Evolutionary conservation across 2,797 vertebrate genomes (phyloP).

Genomic region (Erethizon dorsatum): DNA sequence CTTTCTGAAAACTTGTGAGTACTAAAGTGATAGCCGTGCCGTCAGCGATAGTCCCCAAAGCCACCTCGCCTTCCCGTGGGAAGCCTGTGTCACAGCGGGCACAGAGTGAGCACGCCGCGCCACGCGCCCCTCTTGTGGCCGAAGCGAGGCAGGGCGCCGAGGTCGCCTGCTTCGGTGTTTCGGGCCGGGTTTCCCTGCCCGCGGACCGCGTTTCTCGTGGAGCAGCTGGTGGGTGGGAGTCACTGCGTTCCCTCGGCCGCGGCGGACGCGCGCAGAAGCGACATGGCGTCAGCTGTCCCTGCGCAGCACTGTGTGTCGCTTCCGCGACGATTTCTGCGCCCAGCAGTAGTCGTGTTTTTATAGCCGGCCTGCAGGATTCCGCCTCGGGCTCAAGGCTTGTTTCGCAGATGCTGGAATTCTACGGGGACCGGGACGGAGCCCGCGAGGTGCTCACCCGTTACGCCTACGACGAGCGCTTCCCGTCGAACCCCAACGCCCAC

Average conservation of each 20-base stretch:
- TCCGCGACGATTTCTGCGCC: neutral
- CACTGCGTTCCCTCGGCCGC: neutral
- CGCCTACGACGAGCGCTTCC: conserved; percentile 93
- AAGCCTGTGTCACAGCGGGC: too few species aligned
- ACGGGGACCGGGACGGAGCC: conserved; percentile 91
- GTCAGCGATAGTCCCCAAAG: neutral
- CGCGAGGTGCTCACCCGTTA: conserved; percentile 92
- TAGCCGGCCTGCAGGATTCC: too few species aligned
- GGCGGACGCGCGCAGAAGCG: too few species aligned
- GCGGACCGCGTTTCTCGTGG: neutral
- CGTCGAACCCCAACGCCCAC: conserved; percentile 96
- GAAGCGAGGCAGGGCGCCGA: neutral
- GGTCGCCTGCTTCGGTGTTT: neutral
- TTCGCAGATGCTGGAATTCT: conserved; percentile 97
- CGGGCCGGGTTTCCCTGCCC: neutral
- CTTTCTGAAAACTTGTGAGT: neutral
- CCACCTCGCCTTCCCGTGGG: too few species aligned
- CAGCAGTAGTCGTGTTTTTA: neutral
- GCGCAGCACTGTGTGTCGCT: rapidly evolving
- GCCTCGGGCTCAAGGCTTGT: too few species aligned
- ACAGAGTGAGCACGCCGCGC: rapidly evolving
- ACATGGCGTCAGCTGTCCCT: too few species aligned
- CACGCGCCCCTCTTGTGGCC: neutral
- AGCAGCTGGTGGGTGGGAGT: neutral
- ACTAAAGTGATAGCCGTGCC: neutral